A percentile compares a stretch with the other conserved stretches of the same genome.
These are phyloP conservation scores for Oscheius sp. DNA, from an alignment of 2,888 invertebrate genomes.

Conservation along the genomic window DNA sequence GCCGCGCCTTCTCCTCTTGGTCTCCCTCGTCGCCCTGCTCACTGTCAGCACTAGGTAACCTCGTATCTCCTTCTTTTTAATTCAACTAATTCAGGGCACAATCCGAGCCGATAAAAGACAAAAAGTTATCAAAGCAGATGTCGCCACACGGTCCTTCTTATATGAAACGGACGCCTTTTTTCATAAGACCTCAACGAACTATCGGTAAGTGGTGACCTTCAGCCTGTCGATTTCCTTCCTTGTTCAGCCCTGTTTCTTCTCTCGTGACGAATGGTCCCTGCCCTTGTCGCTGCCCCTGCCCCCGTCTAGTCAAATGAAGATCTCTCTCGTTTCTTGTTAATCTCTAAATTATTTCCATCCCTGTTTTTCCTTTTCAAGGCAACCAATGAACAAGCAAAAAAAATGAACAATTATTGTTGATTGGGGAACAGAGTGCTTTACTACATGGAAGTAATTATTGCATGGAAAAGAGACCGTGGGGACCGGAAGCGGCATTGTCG, in stretches of 20 bases:
- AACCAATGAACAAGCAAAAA: too few relatives aligned
- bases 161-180: constrained; percentile 38
- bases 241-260: constrained; percentile 28
- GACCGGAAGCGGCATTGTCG: too few relatives aligned
- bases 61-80: neutral
- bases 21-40: constrained; percentile 30
- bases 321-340: constrained; percentile 33
- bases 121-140: constrained; percentile 38
- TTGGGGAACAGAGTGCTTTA: too few relatives aligned
- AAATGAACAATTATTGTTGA: too few relatives aligned
- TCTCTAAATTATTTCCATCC: constrained; percentile 17
- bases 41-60: constrained; percentile 17
- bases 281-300: constrained; percentile 26
- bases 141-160: constrained; percentile 36
- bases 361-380: too few relatives aligned
- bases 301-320: constrained; percentile 35
- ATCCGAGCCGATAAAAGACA: constrained; percentile 38
- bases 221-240: neutral
- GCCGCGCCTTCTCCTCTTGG: constrained; percentile 33
- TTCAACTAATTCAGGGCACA: constrained; percentile 28
- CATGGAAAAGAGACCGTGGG: too few relatives aligned
- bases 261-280: constrained; percentile 27
- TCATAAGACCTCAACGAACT: constrained; percentile 37
- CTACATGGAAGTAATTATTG: too few relatives aligned
- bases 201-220: constrained; percentile 16